These are phyloP conservation scores for Oasisia sp. DNA, from an alignment of 2,888 invertebrate genomes.

Conservation along the genomic window DNA sequence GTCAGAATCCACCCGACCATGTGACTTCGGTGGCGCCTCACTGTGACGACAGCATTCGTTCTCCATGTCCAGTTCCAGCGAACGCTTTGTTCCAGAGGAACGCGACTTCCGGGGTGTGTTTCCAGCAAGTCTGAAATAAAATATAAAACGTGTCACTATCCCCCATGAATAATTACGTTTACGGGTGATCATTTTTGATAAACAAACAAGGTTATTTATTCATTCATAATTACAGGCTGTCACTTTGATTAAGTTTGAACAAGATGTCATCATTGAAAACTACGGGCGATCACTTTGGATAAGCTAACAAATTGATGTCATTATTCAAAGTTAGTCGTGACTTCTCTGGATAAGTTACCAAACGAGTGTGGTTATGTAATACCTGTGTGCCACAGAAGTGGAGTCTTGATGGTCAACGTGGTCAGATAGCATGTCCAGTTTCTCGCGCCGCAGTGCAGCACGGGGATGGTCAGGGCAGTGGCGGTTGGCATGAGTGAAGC, in stretches of 20 bases:
- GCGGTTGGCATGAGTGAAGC: slow-evolving; percentile 82
- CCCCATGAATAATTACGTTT: not conserved
- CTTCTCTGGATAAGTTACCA: too few species aligned
- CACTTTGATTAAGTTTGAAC: slow-evolving; percentile 25
- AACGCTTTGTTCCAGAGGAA: slow-evolving; percentile 34
- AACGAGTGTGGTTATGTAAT: not conserved
- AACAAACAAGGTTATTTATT: too few species aligned
- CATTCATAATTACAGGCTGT: not conserved
- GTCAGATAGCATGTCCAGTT: slow-evolving; percentile 30
- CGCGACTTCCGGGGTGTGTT: slow-evolving; percentile 14
- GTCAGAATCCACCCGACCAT: not conserved
- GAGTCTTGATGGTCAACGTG: slow-evolving; percentile 14
- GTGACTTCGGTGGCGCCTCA: slow-evolving; percentile 14
- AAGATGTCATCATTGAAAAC: slow-evolving; percentile 25
- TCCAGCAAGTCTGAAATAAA: slow-evolving; percentile 20
- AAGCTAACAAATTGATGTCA: slow-evolving; percentile 29
- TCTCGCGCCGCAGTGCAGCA: slow-evolving; percentile 67
- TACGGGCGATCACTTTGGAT: slow-evolving; percentile 29
- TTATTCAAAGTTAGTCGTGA: not conserved
- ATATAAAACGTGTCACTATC: not conserved
- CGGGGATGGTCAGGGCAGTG: slow-evolving; percentile 80
- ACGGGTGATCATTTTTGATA: too few species aligned
- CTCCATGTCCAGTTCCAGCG: slow-evolving; percentile 37
- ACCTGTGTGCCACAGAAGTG: not conserved
- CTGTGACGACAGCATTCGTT: slow-evolving; percentile 22